Evolutionary conservation across 2,113 vertebrate species (phyloP), one percentile per base, ranked within the genome.

Genomic region (Stercorarius parasiticus): DNA sequence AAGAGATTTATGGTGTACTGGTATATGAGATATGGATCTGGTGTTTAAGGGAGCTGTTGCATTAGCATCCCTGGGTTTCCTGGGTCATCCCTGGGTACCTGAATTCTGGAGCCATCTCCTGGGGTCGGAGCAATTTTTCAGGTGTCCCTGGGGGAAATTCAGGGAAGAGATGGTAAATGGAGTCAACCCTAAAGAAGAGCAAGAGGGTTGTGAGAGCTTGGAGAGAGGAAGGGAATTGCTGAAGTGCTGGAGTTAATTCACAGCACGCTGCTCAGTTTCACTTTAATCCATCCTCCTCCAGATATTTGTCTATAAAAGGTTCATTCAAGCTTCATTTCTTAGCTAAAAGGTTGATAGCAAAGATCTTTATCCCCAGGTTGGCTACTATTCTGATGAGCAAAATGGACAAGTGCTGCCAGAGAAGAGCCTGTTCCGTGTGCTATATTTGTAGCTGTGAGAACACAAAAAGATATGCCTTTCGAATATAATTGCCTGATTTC

Each of bases 391-490:
- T 55, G 81, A 93, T 50, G 62, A 95, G 78, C 52, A 69, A 95
- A 83, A 92, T 11, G 92, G 86, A 84, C 40, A 76, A 91, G 70
- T 3, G 2, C 55, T 96, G 95, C 91, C 95, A 95, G 89, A 66
- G 94, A 80, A 95, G 86, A 95, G 83, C 61, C 50, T 97, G 95
- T 94, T 91, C 95, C 82, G 34, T 87, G 83, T 91, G 74, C 97
- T 97, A 91, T 96, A 95, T 95, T 95, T 96, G 86, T 83, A 94
- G 81, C 95, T 94, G 81, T 96, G 94, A 96, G 94, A 97, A 84
- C 91, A 97, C 86, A 76, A 96, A 90, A 94, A 97, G 95, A 70
- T 89, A 87, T 82, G 95, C 84, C 88, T 92, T 95, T 69, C 89
- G 86, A 91, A 82, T 91, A 89, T 90, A 96, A 94, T 89, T 93